Base-by-base conservation (phyloP, 1,140 invertebrate genomes). In the Pseudomyrmex pallidus region DNA sequence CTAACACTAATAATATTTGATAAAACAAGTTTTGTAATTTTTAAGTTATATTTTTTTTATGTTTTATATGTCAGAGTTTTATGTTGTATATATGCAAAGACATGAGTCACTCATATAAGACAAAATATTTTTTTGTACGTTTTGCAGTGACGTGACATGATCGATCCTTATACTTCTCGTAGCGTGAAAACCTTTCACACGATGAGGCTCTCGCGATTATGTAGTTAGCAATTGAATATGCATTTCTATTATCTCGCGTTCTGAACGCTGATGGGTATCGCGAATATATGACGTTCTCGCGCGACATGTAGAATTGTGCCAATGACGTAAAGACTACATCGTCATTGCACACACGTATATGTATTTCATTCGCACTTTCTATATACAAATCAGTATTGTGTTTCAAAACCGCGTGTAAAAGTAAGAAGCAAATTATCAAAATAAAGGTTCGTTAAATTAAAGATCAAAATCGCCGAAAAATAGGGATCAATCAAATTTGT, bases 121-220 rank as follows among this genome's bases (percentile, higher is more conserved):
- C 35, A 35, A 35, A 35, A 35, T 35, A 35, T 35, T 35, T 35
- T 35, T 35, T 35, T 35, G 35, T 35, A 35, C 13, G 35, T 63
- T 64, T 1, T 22, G 44, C 1, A 8, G n/a, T 9, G 5, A 50
- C 15, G 7, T 2, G 44, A 10, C 46, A 48, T 46, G 17, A 57
- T 25, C 20, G 15, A 22, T 20, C 22, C 9, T 68, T 50, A 48
- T 78, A 48, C 35, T 68, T 70, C 35, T 48, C 20, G 20, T 17
- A 67, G 68, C 5, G 15, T 12, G 1, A 57, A 70, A 78, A 68
- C 5, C 66, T 78, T 78, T 68, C 15, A 68, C 20, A 15, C 35
- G 35, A 35, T 17, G 35, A 68, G 10, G 1, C 25, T 78, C 20
- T 44, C 1, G 2, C 5, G 5, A 1, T 20, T 78, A 70, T 48